Evolutionary conservation across 2,888 invertebrate species (phyloP).

Genomic region (Portevinia maculata): DNA sequence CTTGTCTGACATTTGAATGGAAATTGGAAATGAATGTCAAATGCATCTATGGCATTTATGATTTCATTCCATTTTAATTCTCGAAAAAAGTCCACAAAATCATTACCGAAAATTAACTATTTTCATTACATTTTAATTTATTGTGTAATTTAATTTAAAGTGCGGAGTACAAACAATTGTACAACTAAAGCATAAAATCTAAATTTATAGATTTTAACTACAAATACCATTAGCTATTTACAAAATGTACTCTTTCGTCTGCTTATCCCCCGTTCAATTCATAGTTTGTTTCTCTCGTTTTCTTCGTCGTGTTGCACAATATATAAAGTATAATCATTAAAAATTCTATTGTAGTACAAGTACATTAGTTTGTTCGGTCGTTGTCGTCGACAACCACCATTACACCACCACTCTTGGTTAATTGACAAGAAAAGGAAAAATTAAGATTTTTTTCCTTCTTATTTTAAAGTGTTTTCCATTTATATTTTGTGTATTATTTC

Average conservation of each 20-base stretch:
- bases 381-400: constrained; percentile 62
- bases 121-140: constrained; percentile 58
- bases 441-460: constrained; percentile 49
- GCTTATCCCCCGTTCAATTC: constrained; percentile 54
- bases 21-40: too few relatives aligned
- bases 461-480: constrained; percentile 59
- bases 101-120: too few relatives aligned
- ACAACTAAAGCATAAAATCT: constrained; percentile 61
- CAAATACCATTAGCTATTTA: constrained; percentile 65
- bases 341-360: constrained; percentile 74
- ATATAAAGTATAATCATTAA: constrained; percentile 74
- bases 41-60: too few relatives aligned
- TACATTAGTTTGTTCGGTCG: constrained; percentile 55
- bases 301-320: constrained; percentile 67
- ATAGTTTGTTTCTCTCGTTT: constrained; percentile 71
- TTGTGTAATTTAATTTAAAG: constrained; percentile 42
- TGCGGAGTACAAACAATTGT: constrained; percentile 61
- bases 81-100: too few relatives aligned
- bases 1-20: too few relatives aligned
- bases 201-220: constrained; percentile 37
- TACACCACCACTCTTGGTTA: constrained; percentile 66
- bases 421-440: constrained; percentile 66
- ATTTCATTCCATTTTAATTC: too few relatives aligned
- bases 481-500: constrained; percentile 59
- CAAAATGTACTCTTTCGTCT: constrained; percentile 37